Conservation (phyloP, 2,113 vertebrate species). For the Myotis lucifugus region DNA sequence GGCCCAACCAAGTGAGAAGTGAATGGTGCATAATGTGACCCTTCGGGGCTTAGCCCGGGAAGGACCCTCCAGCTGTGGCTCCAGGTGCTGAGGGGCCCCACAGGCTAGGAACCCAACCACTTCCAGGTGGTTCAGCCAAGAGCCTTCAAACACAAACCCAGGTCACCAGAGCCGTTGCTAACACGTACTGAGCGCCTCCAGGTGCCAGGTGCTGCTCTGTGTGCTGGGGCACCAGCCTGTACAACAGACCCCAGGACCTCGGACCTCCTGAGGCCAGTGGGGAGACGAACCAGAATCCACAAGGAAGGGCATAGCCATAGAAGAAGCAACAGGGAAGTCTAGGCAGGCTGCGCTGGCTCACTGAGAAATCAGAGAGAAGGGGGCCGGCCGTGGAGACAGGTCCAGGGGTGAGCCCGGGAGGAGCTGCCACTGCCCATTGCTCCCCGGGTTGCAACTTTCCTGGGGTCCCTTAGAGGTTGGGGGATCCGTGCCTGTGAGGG, state of each 20-base stretch:
- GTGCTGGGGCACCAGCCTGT: not conserved
- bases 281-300: not conserved
- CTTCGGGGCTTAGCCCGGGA: conserved; percentile 50
- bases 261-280: not conserved
- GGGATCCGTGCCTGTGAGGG: too few species aligned
- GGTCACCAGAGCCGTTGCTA: not conserved
- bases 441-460: too few species aligned
- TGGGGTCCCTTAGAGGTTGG: too few species aligned
- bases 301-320: too few species aligned
- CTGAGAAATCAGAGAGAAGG: too few species aligned
- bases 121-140: not conserved
- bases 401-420: too few species aligned
- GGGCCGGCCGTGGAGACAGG: too few species aligned
- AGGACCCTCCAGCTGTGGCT: conserved; percentile 22
- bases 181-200: rapidly evolving
- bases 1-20: conserved; percentile 49
- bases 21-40: conserved; percentile 44
- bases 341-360: too few species aligned
- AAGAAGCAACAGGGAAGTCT: too few species aligned
- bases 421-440: too few species aligned
- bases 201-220: not conserved
- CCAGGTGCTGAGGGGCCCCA: conserved; percentile 16
- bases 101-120: not conserved
- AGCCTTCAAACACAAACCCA: not conserved
- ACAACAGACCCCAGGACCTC: not conserved